Evolutionary conservation across 92 coral and sea anemone species (phyloP).

Genomic region (Metridium senile): DNA sequence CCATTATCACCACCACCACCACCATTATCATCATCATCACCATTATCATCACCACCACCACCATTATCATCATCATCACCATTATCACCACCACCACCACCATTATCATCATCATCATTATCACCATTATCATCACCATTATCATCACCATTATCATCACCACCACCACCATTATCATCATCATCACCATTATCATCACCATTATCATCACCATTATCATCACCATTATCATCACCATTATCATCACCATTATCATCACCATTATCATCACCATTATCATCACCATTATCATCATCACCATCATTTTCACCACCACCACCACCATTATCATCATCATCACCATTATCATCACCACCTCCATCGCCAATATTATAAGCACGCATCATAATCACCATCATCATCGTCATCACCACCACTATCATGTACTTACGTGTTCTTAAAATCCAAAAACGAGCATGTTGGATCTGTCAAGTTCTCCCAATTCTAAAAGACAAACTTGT

Average conservation of each 20-base stretch:
- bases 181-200: not conserved
- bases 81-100: not conserved
- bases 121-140: not conserved
- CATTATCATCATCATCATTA: too few relatives aligned
- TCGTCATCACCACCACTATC: not conserved
- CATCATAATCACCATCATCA: not conserved
- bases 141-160: not conserved
- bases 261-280: not conserved
- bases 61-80: not conserved
- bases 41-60: not conserved
- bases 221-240: not conserved
- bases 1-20: not conserved
- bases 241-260: not conserved
- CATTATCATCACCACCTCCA: not conserved
- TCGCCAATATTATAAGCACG: not conserved
- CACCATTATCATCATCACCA: not conserved
- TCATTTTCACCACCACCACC: not conserved
- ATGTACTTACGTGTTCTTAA: conserved; percentile 39
- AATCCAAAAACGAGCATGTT: conserved; percentile 61
- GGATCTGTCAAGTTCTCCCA: conserved; percentile 50
- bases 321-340: not conserved
- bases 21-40: not conserved
- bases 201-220: not conserved
- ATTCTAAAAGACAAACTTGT: conserved; percentile 16
- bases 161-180: not conserved